These are phyloP conservation scores for Macquaria australasica DNA, from an alignment of 2,113 vertebrate genomes.

Conservation along the genomic window DNA sequence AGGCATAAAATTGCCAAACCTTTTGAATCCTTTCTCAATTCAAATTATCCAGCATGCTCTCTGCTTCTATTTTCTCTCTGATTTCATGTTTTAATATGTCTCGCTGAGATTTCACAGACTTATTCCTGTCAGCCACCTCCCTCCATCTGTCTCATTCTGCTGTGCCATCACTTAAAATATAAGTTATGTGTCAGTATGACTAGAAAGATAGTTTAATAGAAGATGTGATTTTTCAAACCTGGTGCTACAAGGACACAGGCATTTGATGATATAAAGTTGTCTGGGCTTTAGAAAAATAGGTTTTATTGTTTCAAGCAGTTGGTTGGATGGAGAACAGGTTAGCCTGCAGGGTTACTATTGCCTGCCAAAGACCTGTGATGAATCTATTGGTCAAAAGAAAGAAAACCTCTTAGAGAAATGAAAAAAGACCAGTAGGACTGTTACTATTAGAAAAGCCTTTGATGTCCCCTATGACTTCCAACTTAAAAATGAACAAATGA, in stretches of 20 bases:
- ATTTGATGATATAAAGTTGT: constrained; percentile 5
- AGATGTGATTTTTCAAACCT: background rate
- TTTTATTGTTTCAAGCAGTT: constrained; percentile 29
- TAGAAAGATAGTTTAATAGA: constrained; percentile 8
- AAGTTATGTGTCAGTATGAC: background rate
- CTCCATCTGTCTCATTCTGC: constrained; percentile 19
- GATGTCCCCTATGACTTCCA: background rate
- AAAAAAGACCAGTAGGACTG: background rate
- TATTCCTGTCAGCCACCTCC: background rate
- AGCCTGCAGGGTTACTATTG: constrained; percentile 13
- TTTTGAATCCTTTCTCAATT: background rate
- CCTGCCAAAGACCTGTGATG: constrained; percentile 23
- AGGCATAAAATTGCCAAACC: background rate
- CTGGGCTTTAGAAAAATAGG: background rate
- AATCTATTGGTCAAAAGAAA: constrained; percentile 5
- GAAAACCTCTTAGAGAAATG: background rate
- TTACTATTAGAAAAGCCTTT: background rate
- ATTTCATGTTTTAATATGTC: background rate
- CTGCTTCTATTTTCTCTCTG: constrained; percentile 4
- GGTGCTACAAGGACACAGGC: background rate
- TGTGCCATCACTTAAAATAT: background rate
- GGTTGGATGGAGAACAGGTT: constrained; percentile 20
- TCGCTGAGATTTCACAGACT: constrained; percentile 14
- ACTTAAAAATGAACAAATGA: background rate
- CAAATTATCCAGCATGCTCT: background rate